Conservation (phyloP, 2,888 invertebrate genomes). For the Scrobipalpa costella region DNA sequence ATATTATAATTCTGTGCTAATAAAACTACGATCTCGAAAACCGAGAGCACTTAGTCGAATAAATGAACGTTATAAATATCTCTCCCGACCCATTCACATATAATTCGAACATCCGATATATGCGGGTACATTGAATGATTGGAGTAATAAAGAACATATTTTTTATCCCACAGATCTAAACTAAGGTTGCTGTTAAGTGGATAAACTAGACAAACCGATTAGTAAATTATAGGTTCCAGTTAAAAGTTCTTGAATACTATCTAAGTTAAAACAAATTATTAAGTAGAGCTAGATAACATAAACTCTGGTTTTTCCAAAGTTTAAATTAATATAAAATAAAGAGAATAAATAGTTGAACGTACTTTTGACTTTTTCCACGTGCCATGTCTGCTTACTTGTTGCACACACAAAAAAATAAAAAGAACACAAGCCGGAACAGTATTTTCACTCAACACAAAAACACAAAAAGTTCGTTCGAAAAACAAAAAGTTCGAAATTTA, state of each 20-base stretch:
- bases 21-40: background rate
- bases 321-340: constrained; percentile 10
- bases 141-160: constrained; percentile 11
- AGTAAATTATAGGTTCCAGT: background rate
- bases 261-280: too few species aligned
- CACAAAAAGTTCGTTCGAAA: constrained; percentile 54
- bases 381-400: constrained; percentile 56
- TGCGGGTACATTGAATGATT: constrained; percentile 29
- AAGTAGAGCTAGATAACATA: too few species aligned
- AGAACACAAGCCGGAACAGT: constrained; percentile 42
- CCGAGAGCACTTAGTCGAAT: background rate
- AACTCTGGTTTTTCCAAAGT: background rate
- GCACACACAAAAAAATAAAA: constrained; percentile 45
- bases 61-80: background rate
- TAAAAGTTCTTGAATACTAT: background rate
- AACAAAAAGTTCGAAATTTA: constrained; percentile 51
- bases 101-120: constrained; percentile 26
- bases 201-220: background rate
- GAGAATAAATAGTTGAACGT: constrained; percentile 47
- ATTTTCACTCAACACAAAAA: constrained; percentile 50
- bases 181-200: background rate
- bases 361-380: constrained; percentile 66
- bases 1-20: background rate
- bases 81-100: constrained; percentile 17
- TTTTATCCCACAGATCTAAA: constrained; percentile 16